These are phyloP conservation scores for Melopsittacus undulatus DNA, from an alignment of 2,797 vertebrate genomes.

Conservation along the genomic window DNA sequence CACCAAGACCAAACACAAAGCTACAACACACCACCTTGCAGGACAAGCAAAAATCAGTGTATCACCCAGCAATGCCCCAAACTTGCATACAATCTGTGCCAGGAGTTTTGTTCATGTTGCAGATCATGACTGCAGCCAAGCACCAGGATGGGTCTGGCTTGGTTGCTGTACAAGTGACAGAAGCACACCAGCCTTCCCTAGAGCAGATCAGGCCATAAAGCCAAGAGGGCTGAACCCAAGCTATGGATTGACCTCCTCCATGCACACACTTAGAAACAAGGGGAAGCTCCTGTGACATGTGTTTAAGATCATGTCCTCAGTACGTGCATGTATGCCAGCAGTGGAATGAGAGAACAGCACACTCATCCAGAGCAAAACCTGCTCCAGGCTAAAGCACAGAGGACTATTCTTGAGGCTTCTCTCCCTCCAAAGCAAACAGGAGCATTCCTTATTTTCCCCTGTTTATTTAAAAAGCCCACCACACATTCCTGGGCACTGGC, in stretches of 20 bases:
- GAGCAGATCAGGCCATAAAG: background rate
- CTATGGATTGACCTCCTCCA: background rate
- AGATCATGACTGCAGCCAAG: background rate
- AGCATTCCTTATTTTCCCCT: background rate
- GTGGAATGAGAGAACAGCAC: background rate
- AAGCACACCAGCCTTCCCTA: background rate
- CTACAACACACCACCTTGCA: background rate
- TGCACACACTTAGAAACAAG: background rate
- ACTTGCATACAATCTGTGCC: rapidly evolving
- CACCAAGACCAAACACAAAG: background rate
- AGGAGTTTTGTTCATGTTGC: background rate
- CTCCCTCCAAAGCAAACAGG: background rate
- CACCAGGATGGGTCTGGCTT: background rate
- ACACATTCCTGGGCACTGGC: constrained; percentile 3
- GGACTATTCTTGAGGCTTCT: constrained; percentile 18
- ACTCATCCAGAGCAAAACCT: background rate
- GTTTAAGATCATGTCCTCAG: background rate
- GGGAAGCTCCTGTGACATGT: background rate
- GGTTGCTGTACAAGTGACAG: rapidly evolving
- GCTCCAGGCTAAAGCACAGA: constrained; percentile 19
- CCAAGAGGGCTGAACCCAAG: background rate
- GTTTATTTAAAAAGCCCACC: constrained; percentile 9
- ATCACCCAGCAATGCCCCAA: background rate
- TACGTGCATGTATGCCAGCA: background rate
- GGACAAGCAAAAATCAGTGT: background rate